These are phyloP conservation scores for Drosophila paranaensis DNA, from an alignment of 2,888 invertebrate genomes.

Conservation along the genomic window DNA sequence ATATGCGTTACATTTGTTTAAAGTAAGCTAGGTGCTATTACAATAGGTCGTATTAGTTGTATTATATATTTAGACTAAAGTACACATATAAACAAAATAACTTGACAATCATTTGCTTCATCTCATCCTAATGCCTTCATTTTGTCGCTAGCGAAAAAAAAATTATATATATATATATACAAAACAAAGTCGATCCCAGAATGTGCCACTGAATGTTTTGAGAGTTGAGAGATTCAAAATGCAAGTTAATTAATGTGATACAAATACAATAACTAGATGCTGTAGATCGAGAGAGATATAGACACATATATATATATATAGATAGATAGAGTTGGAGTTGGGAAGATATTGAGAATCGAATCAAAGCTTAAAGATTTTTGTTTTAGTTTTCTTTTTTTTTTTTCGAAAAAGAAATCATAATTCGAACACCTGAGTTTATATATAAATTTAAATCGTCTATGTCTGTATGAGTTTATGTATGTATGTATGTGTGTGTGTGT, in stretches of 20 bases:
- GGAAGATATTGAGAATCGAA: conserved; percentile 17
- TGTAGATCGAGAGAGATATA: conserved; percentile 17
- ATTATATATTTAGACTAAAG: conserved; percentile 64
- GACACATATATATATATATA: not conserved
- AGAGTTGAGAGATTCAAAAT: conserved; percentile 36
- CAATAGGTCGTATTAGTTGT: conserved; percentile 41
- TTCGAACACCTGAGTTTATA: conserved; percentile 71
- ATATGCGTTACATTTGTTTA: conserved; percentile 69
- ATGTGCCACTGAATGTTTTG: conserved; percentile 51
- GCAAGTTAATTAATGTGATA: conserved; percentile 25
- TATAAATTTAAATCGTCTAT: conserved; percentile 37
- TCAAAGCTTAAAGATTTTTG: conserved; percentile 8
- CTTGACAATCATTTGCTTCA: conserved; percentile 32
- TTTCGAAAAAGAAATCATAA: conserved; percentile 54
- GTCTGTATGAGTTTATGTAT: not conserved
- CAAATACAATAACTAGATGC: conserved; percentile 16
- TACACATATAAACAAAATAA: conserved; percentile 62
- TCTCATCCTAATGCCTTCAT: conserved; percentile 50
- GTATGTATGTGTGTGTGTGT: not conserved
- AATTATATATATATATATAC: conserved; percentile 69
- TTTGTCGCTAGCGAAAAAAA: conserved; percentile 57
- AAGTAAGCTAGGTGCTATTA: conserved; percentile 74
- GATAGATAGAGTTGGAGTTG: not conserved
- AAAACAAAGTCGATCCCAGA: conserved; percentile 64
- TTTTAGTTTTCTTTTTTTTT: not conserved